phyloP scores from a whole-genome alignment of 2,797 vertebrate genomes.

The Sebastes vulpes region DNA sequence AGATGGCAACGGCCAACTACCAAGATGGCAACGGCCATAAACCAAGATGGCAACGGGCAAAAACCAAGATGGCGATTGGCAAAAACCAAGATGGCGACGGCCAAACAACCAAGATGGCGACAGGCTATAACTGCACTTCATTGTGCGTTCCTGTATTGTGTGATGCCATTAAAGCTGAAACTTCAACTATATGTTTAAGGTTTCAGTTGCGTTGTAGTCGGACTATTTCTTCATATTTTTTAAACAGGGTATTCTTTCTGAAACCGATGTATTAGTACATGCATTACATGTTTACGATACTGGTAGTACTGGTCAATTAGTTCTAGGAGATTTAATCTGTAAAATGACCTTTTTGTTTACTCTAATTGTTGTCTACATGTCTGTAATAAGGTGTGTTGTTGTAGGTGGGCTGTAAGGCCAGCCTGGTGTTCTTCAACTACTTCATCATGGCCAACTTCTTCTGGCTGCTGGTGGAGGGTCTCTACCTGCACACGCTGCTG shows the following conservation, averaged over 20 bases:
- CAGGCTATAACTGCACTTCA: too few relatives aligned
- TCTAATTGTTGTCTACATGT: background rate
- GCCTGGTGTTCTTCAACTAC: constrained; percentile 92
- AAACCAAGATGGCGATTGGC: too few relatives aligned
- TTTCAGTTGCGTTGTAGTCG: background rate
- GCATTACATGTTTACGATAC: background rate
- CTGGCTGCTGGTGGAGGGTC: constrained; percentile 95
- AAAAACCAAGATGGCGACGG: too few relatives aligned
- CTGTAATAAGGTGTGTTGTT: background rate
- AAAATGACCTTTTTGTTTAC: background rate
- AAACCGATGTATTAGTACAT: background rate
- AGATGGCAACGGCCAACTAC: accelerated
- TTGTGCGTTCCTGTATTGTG: too few relatives aligned
- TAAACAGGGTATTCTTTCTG: background rate
- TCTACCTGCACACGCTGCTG: constrained; percentile 94
- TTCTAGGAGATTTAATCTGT: background rate
- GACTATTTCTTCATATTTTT: background rate
- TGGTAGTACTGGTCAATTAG: background rate
- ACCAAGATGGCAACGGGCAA: too few relatives aligned
- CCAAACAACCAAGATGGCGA: too few relatives aligned
- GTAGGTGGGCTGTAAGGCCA: constrained; percentile 92
- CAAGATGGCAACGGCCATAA: too few relatives aligned
- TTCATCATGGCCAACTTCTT: constrained; percentile 96
- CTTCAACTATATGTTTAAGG: background rate
- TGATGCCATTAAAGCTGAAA: too few relatives aligned